Evolutionary conservation across 2,888 invertebrate species (phyloP), one percentile per base, ranked within the genome.

Genomic region (Acleris laterana): DNA sequence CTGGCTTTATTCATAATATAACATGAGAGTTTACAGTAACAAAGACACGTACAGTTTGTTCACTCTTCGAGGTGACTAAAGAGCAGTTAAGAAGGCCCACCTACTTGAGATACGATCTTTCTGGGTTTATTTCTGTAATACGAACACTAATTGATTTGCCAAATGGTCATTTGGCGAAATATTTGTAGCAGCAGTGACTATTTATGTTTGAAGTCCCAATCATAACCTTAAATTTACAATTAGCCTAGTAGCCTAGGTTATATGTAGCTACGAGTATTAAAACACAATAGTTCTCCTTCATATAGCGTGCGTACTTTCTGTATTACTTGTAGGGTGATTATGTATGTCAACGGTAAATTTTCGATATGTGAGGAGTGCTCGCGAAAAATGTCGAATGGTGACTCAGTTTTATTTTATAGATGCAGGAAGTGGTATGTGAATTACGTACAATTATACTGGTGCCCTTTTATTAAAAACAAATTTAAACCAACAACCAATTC

Each of bases 371-470:
- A 32, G 32, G 11, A 38, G 13, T 38, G 7, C 46, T 46, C 16
- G 16, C 17, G 48, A 62, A 62, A 49, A 55, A 48, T 38, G 42
- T 22, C 19, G 5, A 19, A n/a, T 50, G 56, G 48, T 57, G 57
- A 62, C 57, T 32, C 44, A 56, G 51, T 66, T 61, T 56, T 46
- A 62, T 66, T 17, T 55, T 46, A 65, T 65, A 46, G 62, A 16
- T 62, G 57, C 62, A 66, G 66, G 62, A 66, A 66, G 19, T 56
- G 51, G 66, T 48, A 66, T 62, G 61, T 46, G 61, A 66, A 57
- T 57, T 66, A 62, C 66, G 42, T 61, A 48, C 51, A 64, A 53
- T 64, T 57, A 56, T 57, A 66, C 66, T n/a, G 49, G 62, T 62
- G 62, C 61, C 62, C 66, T 66, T 63, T 61, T 57, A 62, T 25